Conservation (phyloP, 1,140 invertebrate genomes). For the Anastrepha ludens region DNA sequence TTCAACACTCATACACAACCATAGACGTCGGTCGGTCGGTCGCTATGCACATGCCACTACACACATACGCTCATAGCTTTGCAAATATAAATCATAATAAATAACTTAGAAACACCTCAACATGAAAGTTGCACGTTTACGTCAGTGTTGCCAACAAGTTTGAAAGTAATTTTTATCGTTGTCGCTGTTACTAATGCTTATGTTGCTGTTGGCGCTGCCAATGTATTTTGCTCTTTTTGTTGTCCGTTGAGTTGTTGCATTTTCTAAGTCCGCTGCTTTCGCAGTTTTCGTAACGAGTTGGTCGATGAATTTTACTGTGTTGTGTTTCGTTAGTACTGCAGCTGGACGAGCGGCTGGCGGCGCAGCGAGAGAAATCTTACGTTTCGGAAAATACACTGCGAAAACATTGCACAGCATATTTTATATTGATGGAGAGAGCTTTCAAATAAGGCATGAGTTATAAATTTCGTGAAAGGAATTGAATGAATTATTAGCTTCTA, state of each 20-base stretch:
- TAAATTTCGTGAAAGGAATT: no score
- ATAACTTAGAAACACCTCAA: constrained; percentile 56
- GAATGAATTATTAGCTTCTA: no score
- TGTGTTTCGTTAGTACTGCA: neutral
- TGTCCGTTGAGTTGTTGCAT: neutral
- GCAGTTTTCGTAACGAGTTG: neutral
- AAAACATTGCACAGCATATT: no score
- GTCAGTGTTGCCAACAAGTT: constrained; percentile 53
- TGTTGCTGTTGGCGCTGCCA: neutral
- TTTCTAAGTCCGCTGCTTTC: neutral
- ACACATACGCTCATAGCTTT: neutral
- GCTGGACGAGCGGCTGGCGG: neutral
- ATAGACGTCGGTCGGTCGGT: neutral
- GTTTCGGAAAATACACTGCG: neutral
- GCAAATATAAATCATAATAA: constrained; percentile 57
- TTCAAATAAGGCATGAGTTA: no score
- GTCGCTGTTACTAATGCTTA: neutral
- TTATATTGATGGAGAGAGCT: no score
- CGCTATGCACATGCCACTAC: neutral
- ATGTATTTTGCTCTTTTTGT: neutral
- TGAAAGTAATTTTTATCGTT: constrained; percentile 66
- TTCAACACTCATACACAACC: neutral
- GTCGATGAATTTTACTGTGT: neutral
- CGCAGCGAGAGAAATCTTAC: neutral
- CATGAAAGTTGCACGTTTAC: constrained; percentile 47